Evolutionary conservation across 2,113 vertebrate genomes (phyloP), one percentile per base, ranked within the genome.

Genomic region (Vidua macroura): DNA sequence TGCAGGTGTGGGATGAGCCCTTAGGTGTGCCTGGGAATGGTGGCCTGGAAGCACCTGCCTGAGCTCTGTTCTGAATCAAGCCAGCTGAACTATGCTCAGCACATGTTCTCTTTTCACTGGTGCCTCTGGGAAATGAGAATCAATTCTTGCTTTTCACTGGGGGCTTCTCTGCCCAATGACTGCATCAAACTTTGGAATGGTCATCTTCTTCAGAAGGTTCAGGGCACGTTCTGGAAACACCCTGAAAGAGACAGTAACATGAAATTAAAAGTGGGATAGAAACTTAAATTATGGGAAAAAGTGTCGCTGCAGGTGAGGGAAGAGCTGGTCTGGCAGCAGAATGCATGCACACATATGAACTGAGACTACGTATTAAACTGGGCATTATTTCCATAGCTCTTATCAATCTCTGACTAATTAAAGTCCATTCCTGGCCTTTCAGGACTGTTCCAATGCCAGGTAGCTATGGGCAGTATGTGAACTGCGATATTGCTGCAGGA

Each of bases 141-240:
- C 13, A 31, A 7, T 58, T n/a, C 46, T 17, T 6, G 28, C 24
- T 88, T 92, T 88, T 79, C 96, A 84, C 41, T 67, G 88, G 28
- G 92, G 95, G 31, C 41, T 76, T 75, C 91, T 95, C 75, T 95
- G 92, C 64, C 93, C 95, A 92, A 97, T 13, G 48, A 97, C 37
- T 16, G 97, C 97, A 93, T 98, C 97, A 73, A 98, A 98, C 41
- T 76, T 95, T 37, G 53, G 0, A 7, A 41, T 1, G 4, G 90
- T 6, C 27, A 92, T 48, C 67, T 43, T 84, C 51, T 35, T 96
- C 60, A 98, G 6, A 91, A 96, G 0, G 33, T 4, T 10, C 89
- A 91, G 0, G 52, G 97, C 96, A 3, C 96, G 97, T 37, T 98
- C 97, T 86, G 98, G 98, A n/a, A 98, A 7, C 8, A 98, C 39